These are phyloP conservation scores for Lacerta bilineata DNA, from an alignment of 2,797 vertebrate genomes.

Conservation along the genomic window DNA sequence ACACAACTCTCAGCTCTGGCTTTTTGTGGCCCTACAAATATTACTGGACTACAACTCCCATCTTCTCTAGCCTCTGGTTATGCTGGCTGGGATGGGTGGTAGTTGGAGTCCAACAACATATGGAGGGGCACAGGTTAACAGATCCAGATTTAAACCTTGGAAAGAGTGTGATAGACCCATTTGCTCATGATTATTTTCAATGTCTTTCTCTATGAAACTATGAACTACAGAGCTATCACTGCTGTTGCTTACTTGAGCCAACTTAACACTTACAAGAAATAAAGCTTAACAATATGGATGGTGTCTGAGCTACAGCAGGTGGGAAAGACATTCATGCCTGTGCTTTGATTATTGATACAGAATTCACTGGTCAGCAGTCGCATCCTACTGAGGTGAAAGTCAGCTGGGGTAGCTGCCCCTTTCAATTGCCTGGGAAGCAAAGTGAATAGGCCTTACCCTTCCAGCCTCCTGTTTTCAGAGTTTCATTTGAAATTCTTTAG, in stretches of 20 bases:
- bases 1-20: no score
- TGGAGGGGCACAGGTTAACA: no score
- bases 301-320: neutral
- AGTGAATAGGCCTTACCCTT: neutral
- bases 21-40: no score
- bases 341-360: neutral
- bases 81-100: no score
- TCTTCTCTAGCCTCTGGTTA: no score
- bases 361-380: neutral
- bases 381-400: constrained; percentile 26
- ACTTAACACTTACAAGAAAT: constrained; percentile 21
- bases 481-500: constrained; percentile 48
- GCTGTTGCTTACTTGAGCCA: neutral
- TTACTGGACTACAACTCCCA: no score
- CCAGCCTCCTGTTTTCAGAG: constrained; percentile 11
- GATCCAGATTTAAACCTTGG: no score
- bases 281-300: constrained; percentile 12
- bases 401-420: constrained; percentile 46
- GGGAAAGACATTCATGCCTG: neutral
- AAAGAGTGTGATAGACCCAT: no score
- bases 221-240: neutral
- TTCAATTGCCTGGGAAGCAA: constrained; percentile 57
- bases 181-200: neutral
- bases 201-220: neutral
- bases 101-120: no score